Percentiles rank a stretch among this genome's conserved stretches.
Evolutionary conservation across 2,888 invertebrate species (phyloP).

Genomic region (Lypha dubia): DNA sequence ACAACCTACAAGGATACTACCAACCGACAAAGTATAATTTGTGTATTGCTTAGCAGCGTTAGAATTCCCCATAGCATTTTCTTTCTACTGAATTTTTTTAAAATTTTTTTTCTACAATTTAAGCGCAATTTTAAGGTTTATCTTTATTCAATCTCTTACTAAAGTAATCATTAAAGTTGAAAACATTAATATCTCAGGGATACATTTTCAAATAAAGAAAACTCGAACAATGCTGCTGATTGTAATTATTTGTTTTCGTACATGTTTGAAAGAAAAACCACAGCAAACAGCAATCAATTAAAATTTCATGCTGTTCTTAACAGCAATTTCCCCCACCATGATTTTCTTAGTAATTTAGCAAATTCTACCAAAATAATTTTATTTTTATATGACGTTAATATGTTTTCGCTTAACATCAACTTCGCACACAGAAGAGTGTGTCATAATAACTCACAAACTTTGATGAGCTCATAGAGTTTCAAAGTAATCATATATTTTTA

Average conservation of each 20-base stretch:
- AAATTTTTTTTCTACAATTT: not conserved
- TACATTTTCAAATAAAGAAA: not conserved
- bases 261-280: not conserved
- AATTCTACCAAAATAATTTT: constrained; percentile 8
- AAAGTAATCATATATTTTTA: not conserved
- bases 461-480: not conserved
- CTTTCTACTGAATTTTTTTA: too few relatives aligned
- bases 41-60: too few relatives aligned
- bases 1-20: too few relatives aligned
- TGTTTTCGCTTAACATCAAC: constrained; percentile 22
- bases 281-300: too few relatives aligned
- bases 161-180: not conserved
- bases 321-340: not conserved
- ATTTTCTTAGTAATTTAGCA: constrained; percentile 16
- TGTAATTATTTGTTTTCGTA: not conserved
- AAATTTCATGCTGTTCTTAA: not conserved
- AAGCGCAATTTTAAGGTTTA: not conserved
- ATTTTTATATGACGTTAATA: constrained; percentile 38
- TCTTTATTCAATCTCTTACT: not conserved
- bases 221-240: not conserved
- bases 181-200: not conserved
- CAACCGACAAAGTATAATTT: too few relatives aligned
- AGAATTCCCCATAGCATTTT: too few relatives aligned
- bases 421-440: not conserved
- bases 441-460: constrained; percentile 6